Conservation (phyloP, 2,888 invertebrate species). For the Xylophagus ater region DNA sequence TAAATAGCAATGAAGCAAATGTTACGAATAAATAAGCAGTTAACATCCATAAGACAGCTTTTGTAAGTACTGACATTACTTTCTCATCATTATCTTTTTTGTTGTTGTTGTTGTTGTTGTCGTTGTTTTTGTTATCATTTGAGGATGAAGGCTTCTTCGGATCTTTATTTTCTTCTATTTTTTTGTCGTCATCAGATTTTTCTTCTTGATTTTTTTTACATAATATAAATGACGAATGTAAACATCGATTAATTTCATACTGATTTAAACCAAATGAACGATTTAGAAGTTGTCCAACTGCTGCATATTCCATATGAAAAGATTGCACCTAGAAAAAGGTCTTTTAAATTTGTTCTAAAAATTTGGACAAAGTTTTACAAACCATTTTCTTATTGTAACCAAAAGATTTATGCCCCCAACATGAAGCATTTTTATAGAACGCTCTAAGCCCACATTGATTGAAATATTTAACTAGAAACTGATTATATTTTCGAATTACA, state of each 20-base stretch:
- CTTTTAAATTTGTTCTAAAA: no score
- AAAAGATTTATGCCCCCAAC: no score
- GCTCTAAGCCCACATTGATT: no score
- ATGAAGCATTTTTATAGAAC: no score
- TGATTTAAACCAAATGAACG: slow-evolving; percentile 28
- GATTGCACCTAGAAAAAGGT: slow-evolving; percentile 26
- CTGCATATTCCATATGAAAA: slow-evolving; percentile 30
- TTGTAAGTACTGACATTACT: slow-evolving; percentile 58
- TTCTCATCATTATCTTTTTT: slow-evolving; percentile 57
- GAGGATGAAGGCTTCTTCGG: slow-evolving; percentile 9
- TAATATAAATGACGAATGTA: slow-evolving; percentile 19
- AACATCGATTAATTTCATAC: slow-evolving; percentile 24
- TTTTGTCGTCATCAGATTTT: slow-evolving; percentile 1
- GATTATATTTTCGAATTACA: no score
- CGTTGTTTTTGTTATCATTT: slow-evolving; percentile 21
- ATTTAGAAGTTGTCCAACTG: slow-evolving; percentile 28
- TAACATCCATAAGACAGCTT: slow-evolving; percentile 69
- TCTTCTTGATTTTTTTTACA: background rate
- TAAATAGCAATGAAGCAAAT: slow-evolving; percentile 59
- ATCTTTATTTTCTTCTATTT: slow-evolving; percentile 7
- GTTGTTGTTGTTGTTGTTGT: slow-evolving; percentile 36
- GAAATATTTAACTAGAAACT: no score
- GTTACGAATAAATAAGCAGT: slow-evolving; percentile 63
- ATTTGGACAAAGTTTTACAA: no score
- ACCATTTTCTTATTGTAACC: no score